Base-by-base conservation (phyloP, 2,888 invertebrate species). In the Hedya salicella region DNA sequence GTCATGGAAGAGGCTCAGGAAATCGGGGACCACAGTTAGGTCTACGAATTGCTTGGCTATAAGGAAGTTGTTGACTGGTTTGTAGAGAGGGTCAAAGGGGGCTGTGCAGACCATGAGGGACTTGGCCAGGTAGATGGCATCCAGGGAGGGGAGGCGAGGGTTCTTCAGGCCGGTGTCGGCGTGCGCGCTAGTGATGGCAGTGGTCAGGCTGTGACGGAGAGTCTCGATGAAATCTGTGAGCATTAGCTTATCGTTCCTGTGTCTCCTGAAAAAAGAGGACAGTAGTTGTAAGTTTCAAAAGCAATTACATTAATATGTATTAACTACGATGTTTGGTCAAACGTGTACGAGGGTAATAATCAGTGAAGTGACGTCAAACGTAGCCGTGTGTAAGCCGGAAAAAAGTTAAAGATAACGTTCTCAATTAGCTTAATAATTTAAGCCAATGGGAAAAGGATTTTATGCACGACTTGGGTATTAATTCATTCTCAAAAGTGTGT, bases 1-100 rank as follows among this genome's bases (percentile, higher is more conserved):
- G 69, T 96, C 97, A 79, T 97, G 96, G 78, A 98, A 95, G 40
- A 98, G 94, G 59, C 96, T 95, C 68, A 97, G 95, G 78, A 98
- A 95, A 81, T 98, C 98, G 0, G 98, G 98, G n/a, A 98, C 95
- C 2, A 95, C 93, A 13, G 94, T 93, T 14, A 98, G 89, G 79
- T 97, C 95, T 14, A 98, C 93, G 8, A 93, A 93, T 11, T 96
- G 95, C 83, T 97, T 97, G 1, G 96, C 95, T 76, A 96, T 94
- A 40, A 97, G 87, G 82, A 96, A 97, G 75, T 94, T 94, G 79
- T 96, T 95, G n/a, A 98, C 89, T 0, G 95, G 94, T 72, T 94
- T 93, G 84, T 97, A 98, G 74, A 98, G 93, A 0, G 95, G 93
- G 75, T 97, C 94, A 44, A 94, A 93, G 0, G 98, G 97, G 68